Evolutionary conservation across 2,888 invertebrate genomes (phyloP), one percentile per base, ranked within the genome.

Genomic region (Alloscopus bannaensis): DNA sequence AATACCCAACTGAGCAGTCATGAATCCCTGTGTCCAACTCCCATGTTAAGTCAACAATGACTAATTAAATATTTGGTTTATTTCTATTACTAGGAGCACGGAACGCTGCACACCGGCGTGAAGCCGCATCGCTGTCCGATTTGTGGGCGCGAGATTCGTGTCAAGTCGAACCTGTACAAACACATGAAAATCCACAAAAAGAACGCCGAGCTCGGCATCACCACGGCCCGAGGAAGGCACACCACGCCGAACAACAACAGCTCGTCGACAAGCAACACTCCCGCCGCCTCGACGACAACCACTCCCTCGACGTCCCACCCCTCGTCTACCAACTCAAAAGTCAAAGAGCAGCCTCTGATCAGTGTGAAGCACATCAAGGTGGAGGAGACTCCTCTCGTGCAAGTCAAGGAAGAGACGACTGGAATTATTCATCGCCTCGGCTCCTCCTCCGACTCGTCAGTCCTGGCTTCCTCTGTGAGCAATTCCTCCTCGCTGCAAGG

Each of bases 161-260:
- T 85, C 3, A 85, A 85, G 59, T 83, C 84, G 6, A 85, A 85
- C 73, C 62, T 85, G n/a, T 84, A 84, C 77, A 85, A 85, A 65
- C 85, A 85, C 71, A 83, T 85, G 84, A 85, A 85, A 79, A 83
- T 84, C 29, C 85, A 85, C 57, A 85, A 83, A 47, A 85, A 84
- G 45, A 76, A 76, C 31, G 76, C 68, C 2, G 69, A 69, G 29
- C 57, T 76, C 18, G 76, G 76, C 0, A 76, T 76, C 1, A 66
- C 75, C 8, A 68, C 55, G 28, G 75, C 65, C 18, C 36, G 75
- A 1, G 75, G 75, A 1, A 31, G 75, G 0, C 31, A 65, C 55
- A 40, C 22, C 4, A 36, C n/a, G 28, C 8, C 28, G 16, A n/a
- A 16, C 24, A 40, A 55, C 55, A 16, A n/a, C 29, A 36, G 28